Base-by-base conservation (phyloP, 2,113 vertebrate genomes). In the Ploceus nigricollis region DNA sequence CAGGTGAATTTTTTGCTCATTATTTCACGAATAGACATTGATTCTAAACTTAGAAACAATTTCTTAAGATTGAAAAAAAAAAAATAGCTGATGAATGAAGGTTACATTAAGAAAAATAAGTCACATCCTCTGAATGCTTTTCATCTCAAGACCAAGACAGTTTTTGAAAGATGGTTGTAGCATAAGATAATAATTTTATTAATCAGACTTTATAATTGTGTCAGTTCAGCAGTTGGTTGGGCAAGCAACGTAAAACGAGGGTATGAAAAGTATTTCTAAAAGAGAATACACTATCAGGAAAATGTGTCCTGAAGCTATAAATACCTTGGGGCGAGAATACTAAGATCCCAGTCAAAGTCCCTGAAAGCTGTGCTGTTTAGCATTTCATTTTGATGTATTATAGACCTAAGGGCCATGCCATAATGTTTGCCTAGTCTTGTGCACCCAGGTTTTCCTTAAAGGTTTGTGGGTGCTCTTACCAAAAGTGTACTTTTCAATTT, bases 1-100 rank as follows among this genome's bases (percentile, higher is more conserved):
- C 63, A 93, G 82, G 78, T 88, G 58, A 85, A 66, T 61, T 93
- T 96, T 96, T 94, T 70, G 30, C 54, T 93, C 50, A 47, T 91
- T 95, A 70, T 87, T 93, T 95, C 58, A 66, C 4, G 1, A 79
- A 53, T 47, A 72, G 70, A 35, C 24, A 27, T 76, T 58, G 45
- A 48, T 87, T 84, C 87, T 86, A 91, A 93, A 95, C 66, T 80
- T 83, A 89, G 89, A 78, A 95, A 51, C 42, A 35, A 69, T 89
- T 94, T 65, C 25, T 87, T 82, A 91, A 69, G 65, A 53, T 57
- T 6, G 25, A 23, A 76, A 66, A 35, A 89, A 68, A 68, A 78
- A 86, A 63, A 69, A 68, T 58, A 77, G 61, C 57, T 90, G 60
- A 77, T 91, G 89, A 75, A 28, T 15, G 69, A 57, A 95, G 56